Base-by-base conservation (phyloP, 2,888 invertebrate species). In the Scaptomyza reducta region DNA sequence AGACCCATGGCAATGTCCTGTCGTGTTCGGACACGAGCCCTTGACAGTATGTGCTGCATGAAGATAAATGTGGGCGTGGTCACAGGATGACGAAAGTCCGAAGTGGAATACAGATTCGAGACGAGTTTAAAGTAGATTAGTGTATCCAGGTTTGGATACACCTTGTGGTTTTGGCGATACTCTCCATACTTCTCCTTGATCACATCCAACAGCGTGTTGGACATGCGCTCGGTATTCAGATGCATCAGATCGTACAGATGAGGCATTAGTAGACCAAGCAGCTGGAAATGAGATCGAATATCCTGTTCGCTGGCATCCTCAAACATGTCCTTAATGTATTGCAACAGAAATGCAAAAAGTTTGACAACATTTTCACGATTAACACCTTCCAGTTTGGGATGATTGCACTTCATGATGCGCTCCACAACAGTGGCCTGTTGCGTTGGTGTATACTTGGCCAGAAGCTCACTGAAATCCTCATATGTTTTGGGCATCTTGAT, bases 1-100 rank as follows among this genome's bases (percentile, higher is more conserved):
- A 98, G 91, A 0, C 97, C 97, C 90, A 94, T 94, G 0, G 96
- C 94, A 75, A 98, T 92, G 64, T 97, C 96, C 71, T 93, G 92
- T 0, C 94, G 93, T 10, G 93, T 93, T 79, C 93, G 94, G 18
- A 96, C 94, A 75, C 93, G 93, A 55, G 95, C 94, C 79, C 93
- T 92, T 3, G 93, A 93, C 79, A 97, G 91, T 86, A 98, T 95
- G 90, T 97, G 95, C 40, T 95, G 94, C 92, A 98, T 96, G 79
- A 98, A 97, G 70, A 96, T 93, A 77, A 96, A 93, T 78, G 93
- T 93, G n/a, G 98, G 97, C 13, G 97, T 97, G n/a, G 96, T 95
- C 4, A 98, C 94, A 0, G 95, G 95, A 93, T 99, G 98, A 41
- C 95, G 93, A 90, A 96, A 97, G 92, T 99, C 98, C 0, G 98